phyloP scores from a whole-genome alignment of 2,113 vertebrate genomes.

The Mohoua ochrocephala region DNA sequence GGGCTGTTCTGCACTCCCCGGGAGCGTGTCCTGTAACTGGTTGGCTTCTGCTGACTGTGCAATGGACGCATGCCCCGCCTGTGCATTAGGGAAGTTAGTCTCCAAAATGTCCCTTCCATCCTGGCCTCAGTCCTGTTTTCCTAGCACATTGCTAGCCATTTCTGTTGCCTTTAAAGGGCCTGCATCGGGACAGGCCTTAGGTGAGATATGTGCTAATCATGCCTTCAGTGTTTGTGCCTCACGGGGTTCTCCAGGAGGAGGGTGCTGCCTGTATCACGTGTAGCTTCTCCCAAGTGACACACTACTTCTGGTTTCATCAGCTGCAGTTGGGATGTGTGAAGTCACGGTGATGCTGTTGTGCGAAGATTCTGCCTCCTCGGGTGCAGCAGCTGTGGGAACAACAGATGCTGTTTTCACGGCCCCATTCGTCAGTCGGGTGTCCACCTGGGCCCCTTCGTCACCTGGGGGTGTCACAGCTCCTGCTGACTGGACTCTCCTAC shows the following conservation, averaged over 20 bases:
- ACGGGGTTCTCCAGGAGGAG: background rate
- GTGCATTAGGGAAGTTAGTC: background rate
- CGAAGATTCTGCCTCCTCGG: background rate
- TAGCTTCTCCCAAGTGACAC: background rate
- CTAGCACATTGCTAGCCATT: background rate
- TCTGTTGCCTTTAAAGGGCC: constrained; percentile 12
- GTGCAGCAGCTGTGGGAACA: background rate
- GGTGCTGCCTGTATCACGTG: background rate
- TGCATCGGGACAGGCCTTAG: background rate
- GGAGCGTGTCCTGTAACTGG: background rate
- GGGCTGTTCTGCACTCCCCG: background rate
- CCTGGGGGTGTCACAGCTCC: background rate
- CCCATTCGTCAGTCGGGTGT: background rate
- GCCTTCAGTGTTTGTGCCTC: constrained; percentile 34
- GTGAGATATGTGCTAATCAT: background rate
- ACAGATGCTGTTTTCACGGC: background rate
- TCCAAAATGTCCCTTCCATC: background rate
- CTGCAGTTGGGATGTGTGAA: background rate
- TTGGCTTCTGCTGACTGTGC: background rate
- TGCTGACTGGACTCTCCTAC: background rate
- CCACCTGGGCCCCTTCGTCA: background rate
- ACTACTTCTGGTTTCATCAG: background rate
- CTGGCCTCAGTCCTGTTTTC: background rate
- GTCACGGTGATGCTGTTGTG: background rate
- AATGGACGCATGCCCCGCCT: background rate